Conservation (phyloP, 2,888 invertebrate species). For the Xanthorhoe spadicearia region DNA sequence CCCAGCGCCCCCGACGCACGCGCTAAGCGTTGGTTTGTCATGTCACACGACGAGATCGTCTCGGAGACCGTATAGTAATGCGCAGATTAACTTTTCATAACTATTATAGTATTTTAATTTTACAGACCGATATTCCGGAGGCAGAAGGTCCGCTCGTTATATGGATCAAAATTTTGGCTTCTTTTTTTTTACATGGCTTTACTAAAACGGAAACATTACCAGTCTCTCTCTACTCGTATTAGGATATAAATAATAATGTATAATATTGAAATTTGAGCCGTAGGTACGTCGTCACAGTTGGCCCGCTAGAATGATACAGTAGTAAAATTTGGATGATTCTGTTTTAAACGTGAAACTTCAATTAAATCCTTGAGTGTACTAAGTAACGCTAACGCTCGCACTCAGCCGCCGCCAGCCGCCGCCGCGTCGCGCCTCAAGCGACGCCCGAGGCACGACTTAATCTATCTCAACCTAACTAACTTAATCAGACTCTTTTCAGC, state of each 20-base stretch:
- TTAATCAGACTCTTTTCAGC: conserved; percentile 68
- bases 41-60: too few species aligned
- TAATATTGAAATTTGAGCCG: neutral
- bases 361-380: conserved; percentile 11
- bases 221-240: too few species aligned
- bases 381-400: conserved; percentile 11
- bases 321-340: conserved; percentile 8
- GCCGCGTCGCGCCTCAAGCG: conserved; percentile 10
- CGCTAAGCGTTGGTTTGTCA: too few species aligned
- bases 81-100: conserved; percentile 4
- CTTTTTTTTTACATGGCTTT: too few species aligned
- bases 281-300: neutral
- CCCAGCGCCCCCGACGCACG: too few species aligned
- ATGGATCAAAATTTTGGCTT: neutral
- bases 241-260: too few species aligned
- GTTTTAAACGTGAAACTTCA: conserved; percentile 34
- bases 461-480: conserved; percentile 41
- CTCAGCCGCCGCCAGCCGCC: conserved; percentile 11
- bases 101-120: conserved; percentile 24
- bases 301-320: neutral
- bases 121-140: conserved; percentile 23
- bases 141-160: neutral
- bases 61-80: conserved; percentile 22
- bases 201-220: neutral
- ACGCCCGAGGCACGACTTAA: neutral